Evolutionary conservation across 2,113 vertebrate species (phyloP).

Genomic region (Chamaetylas fuelleborni): DNA sequence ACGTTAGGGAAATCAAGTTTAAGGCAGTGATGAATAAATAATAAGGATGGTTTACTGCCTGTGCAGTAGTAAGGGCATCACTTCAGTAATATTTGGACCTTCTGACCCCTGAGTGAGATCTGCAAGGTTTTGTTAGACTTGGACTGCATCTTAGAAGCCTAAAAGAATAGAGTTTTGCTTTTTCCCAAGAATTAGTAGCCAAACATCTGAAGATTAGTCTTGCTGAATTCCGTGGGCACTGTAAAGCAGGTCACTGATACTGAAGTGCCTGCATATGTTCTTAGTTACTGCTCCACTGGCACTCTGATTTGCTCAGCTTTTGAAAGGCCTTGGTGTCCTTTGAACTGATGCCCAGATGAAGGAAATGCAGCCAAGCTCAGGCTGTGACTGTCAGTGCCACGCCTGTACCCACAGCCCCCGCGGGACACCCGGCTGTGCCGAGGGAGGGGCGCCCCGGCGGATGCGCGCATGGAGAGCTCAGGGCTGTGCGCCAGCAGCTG

Average conservation of each 20-base stretch:
- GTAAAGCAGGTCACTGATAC: background rate
- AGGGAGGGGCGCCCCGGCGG: accelerated
- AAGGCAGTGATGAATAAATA: background rate
- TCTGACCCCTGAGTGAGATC: background rate
- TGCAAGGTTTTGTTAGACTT: background rate
- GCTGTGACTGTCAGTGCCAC: background rate
- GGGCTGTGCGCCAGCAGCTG: no score
- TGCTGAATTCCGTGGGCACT: background rate
- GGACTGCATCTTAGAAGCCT: background rate
- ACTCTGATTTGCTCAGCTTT: background rate
- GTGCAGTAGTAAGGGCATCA: background rate
- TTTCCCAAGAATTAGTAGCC: background rate
- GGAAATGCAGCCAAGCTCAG: background rate
- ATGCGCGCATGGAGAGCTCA: background rate
- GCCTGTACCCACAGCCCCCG: accelerated
- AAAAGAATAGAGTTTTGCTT: background rate
- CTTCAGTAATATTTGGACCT: background rate
- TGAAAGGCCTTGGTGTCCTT: background rate
- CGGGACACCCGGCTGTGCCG: no score
- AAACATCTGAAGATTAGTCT: background rate
- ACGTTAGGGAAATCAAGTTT: background rate
- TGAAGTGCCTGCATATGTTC: accelerated
- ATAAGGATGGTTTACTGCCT: background rate
- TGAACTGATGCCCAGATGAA: background rate
- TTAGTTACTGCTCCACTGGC: background rate